Evolutionary conservation across 1,140 invertebrate genomes (phyloP).

Genomic region (Cylas formicarius): DNA sequence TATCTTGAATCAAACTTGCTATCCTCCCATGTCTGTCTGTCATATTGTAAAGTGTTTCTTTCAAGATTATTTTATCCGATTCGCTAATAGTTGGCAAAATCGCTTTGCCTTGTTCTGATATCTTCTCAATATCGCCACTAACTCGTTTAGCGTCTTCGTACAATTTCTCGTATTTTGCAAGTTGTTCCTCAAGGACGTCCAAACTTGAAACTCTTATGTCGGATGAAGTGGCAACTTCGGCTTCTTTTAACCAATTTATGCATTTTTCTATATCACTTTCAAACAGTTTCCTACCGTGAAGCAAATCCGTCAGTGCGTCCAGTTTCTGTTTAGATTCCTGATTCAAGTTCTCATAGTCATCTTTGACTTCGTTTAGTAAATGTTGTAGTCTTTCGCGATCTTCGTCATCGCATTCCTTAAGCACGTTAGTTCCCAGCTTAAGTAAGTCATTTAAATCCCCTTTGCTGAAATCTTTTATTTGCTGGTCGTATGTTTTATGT

Average conservation of each 20-base stretch:
- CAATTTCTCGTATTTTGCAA: constrained; percentile 74
- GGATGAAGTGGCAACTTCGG: constrained; percentile 73
- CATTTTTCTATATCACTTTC: constrained; percentile 73
- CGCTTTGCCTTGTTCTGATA: constrained; percentile 70
- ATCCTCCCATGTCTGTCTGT: constrained; percentile 70
- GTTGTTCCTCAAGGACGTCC: constrained; percentile 75
- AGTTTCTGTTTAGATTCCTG: constrained; percentile 67
- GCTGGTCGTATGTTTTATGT: constrained; percentile 63
- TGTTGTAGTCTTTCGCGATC: constrained; percentile 59
- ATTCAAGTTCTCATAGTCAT: constrained; percentile 61
- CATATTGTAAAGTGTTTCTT: constrained; percentile 68
- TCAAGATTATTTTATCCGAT: constrained; percentile 72
- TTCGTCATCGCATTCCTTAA: constrained; percentile 72
- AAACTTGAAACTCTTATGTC: constrained; percentile 70
- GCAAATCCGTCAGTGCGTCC: constrained; percentile 60
- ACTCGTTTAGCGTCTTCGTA: constrained; percentile 66
- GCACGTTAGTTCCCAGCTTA: constrained; percentile 65
- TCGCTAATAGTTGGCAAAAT: constrained; percentile 76
- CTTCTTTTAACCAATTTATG: constrained; percentile 79
- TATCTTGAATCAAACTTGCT: constrained; percentile 65
- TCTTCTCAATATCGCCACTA: constrained; percentile 61
- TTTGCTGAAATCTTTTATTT: constrained; percentile 73
- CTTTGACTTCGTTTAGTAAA: constrained; percentile 59
- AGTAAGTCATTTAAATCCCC: constrained; percentile 66
- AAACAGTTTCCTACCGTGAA: constrained; percentile 69